Percentiles rank a stretch among this genome's conserved stretches.
Conservation (phyloP, 2,797 vertebrate species). For the Sebastes diaconus region DNA sequence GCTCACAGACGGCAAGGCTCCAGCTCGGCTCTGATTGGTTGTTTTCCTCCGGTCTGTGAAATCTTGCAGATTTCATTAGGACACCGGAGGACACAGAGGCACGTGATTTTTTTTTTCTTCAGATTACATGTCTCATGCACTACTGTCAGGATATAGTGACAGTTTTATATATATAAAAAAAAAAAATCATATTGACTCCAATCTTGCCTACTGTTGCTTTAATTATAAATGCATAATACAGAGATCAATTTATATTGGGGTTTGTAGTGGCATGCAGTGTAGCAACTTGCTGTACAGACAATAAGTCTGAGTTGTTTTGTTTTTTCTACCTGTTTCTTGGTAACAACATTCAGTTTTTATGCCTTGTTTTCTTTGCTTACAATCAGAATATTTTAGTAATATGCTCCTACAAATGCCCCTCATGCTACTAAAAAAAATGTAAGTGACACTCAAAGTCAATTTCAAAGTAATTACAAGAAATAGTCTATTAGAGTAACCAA, state of each 20-base stretch:
- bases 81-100: too few species aligned
- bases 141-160: too few species aligned
- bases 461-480: background rate
- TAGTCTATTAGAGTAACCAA: background rate
- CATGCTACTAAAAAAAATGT: too few species aligned
- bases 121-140: too few species aligned
- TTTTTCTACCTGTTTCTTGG: background rate
- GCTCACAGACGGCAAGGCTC: too few species aligned
- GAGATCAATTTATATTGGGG: background rate
- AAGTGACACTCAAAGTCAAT: background rate
- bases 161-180: too few species aligned
- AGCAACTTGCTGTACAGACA: background rate
- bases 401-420: background rate
- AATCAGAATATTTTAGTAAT: background rate
- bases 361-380: background rate
- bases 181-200: too few species aligned
- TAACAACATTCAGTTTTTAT: background rate
- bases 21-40: too few species aligned
- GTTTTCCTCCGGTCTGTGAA: too few species aligned
- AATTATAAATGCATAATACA: background rate
- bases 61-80: too few species aligned
- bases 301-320: background rate
- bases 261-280: background rate
- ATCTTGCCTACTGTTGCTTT: too few species aligned
- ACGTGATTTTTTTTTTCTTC: too few species aligned